phyloP scores from a whole-genome alignment of 2,113 vertebrate genomes.

The Pipa parva region DNA sequence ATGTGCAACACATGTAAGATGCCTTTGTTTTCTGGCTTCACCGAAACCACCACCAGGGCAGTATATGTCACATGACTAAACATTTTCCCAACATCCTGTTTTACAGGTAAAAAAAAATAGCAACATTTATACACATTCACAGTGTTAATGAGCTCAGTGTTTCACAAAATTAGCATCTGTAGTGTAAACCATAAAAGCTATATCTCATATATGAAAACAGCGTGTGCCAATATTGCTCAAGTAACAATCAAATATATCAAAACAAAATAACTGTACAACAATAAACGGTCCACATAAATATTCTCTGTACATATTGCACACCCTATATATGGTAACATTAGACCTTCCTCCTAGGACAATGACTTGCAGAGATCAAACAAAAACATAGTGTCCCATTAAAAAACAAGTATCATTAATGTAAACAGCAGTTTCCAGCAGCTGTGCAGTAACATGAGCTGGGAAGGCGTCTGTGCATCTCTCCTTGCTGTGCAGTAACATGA shows the following conservation, averaged over 20 bases:
- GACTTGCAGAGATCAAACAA: not conserved
- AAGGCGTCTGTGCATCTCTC: not conserved
- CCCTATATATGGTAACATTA: conserved; percentile 50
- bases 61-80: not conserved
- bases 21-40: not conserved
- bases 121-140: conserved; percentile 13
- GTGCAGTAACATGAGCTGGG: conserved; percentile 12
- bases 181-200: not conserved
- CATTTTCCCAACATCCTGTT: conserved; percentile 6
- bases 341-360: not conserved
- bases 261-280: conserved; percentile 48
- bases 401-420: conserved; percentile 10
- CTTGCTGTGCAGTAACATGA: not conserved
- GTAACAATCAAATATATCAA: conserved; percentile 25
- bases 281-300: conserved; percentile 59
- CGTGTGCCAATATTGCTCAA: not conserved
- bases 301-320: conserved; percentile 70
- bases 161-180: conserved; percentile 29
- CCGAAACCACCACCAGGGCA: not conserved
- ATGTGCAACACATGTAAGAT: too few species aligned
- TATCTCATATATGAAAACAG: not conserved
- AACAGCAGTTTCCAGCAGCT: conserved; percentile 44
- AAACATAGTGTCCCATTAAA: not conserved
- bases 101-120: conserved; percentile 20
- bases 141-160: conserved; percentile 27